These are phyloP conservation scores for Drosophila borborema DNA, from an alignment of 2,888 invertebrate species.

Conservation along the genomic window DNA sequence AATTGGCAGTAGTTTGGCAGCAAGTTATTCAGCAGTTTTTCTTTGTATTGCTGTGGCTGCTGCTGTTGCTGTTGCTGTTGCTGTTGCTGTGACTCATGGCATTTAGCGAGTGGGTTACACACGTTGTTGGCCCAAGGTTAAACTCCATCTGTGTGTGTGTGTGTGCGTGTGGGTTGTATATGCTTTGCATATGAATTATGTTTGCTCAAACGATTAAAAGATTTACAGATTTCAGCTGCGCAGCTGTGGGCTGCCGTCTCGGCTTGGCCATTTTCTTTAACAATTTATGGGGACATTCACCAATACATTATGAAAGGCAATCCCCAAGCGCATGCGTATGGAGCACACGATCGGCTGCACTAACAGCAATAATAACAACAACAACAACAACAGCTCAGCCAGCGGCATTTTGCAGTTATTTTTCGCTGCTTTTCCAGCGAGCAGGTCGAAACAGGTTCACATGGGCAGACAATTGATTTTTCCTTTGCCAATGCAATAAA, in stretches of 20 bases:
- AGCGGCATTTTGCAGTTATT: constrained; percentile 72
- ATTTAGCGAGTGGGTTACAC: constrained; percentile 20
- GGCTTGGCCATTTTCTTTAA: constrained; percentile 6
- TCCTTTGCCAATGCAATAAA: constrained; percentile 66
- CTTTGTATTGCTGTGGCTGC: neutral
- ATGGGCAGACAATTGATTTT: constrained; percentile 74
- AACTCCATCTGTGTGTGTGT: constrained; percentile 24
- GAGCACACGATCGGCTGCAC: constrained; percentile 24
- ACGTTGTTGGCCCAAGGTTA: constrained; percentile 54
- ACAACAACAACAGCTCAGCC: constrained; percentile 10
- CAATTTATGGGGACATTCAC: constrained; percentile 59
- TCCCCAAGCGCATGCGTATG: constrained; percentile 54
- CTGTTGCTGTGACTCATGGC: constrained; percentile 9
- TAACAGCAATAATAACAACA: neutral
- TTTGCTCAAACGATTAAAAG: constrained; percentile 42
- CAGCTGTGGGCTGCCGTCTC: constrained; percentile 40
- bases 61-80: neutral
- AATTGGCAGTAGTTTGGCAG: constrained; percentile 29
- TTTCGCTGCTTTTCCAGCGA: constrained; percentile 52
- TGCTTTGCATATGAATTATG: constrained; percentile 62
- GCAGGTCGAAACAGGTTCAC: constrained; percentile 61
- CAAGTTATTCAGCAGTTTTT: constrained; percentile 37
- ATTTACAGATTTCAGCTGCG: constrained; percentile 34
- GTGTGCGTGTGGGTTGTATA: constrained; percentile 28
- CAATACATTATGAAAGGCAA: constrained; percentile 58